These are phyloP conservation scores for Anoplolepis gracilipes DNA, from an alignment of 1,140 invertebrate genomes.

Conservation along the genomic window DNA sequence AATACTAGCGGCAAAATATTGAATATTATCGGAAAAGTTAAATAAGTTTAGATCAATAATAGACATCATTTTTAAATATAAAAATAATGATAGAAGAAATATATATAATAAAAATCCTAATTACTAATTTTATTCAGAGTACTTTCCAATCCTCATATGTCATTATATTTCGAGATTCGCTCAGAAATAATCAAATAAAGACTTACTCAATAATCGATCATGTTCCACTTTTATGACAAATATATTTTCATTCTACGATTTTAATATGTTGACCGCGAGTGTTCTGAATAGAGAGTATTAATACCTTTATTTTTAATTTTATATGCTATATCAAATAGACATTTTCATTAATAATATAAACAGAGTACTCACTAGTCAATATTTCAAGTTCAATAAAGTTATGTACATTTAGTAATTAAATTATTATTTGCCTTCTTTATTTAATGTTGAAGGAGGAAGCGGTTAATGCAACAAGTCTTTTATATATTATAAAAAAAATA, in stretches of 20 bases:
- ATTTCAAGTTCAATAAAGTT: background rate
- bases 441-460: too few relatives aligned
- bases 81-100: background rate
- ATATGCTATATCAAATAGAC: background rate
- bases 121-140: background rate
- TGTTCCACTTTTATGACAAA: slow-evolving; percentile 8
- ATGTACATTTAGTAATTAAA: background rate
- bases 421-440: background rate
- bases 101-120: background rate
- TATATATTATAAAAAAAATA: background rate
- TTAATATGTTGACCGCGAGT: background rate
- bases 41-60: background rate
- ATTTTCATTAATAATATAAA: background rate
- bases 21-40: background rate
- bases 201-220: background rate
- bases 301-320: background rate
- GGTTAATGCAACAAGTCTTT: slow-evolving; percentile 29
- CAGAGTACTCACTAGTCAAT: background rate
- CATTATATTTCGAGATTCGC: background rate
- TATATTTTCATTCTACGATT: background rate
- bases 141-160: background rate
- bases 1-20: background rate
- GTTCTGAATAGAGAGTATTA: slow-evolving; percentile 7
- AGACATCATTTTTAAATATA: background rate
- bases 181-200: slow-evolving; percentile 20